These are phyloP conservation scores for Dysidea cf. avara DNA, from an alignment of 37 sponge, comb jelly and placozoan species.

Conservation along the genomic window DNA sequence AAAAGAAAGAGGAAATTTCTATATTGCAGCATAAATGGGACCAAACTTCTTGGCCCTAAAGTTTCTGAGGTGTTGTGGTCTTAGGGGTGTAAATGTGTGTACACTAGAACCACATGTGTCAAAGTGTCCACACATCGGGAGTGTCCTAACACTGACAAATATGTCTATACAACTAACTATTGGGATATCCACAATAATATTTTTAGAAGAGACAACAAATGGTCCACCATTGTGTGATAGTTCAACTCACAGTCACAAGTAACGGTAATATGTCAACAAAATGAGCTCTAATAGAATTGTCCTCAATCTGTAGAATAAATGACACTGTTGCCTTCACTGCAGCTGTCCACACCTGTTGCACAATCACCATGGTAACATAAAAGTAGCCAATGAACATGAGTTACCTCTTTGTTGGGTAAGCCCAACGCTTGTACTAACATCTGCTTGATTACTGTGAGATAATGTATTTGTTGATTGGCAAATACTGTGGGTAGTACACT, in stretches of 20 bases:
- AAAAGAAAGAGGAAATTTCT: no score
- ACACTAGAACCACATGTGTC: no score
- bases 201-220: no score
- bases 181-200: no score
- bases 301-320: constrained; percentile 70
- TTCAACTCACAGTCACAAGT: constrained; percentile 39
- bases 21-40: no score
- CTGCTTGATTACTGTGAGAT: constrained; percentile 71
- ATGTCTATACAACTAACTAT: no score
- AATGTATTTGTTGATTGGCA: constrained; percentile 75
- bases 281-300: constrained; percentile 16
- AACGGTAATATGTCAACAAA: constrained; percentile 69
- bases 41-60: no score
- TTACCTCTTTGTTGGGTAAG: constrained; percentile 43
- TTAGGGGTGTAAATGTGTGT: no score
- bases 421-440: constrained; percentile 79
- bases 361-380: neutral
- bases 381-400: neutral
- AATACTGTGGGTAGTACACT: constrained; percentile 91
- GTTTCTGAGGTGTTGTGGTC: no score
- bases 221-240: no score
- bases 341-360: constrained; percentile 49
- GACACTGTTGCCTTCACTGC: constrained; percentile 77
- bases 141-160: no score
- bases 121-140: no score